Base-by-base conservation (phyloP, 2,797 vertebrate species). In the Coranthus polyacanthus region DNA sequence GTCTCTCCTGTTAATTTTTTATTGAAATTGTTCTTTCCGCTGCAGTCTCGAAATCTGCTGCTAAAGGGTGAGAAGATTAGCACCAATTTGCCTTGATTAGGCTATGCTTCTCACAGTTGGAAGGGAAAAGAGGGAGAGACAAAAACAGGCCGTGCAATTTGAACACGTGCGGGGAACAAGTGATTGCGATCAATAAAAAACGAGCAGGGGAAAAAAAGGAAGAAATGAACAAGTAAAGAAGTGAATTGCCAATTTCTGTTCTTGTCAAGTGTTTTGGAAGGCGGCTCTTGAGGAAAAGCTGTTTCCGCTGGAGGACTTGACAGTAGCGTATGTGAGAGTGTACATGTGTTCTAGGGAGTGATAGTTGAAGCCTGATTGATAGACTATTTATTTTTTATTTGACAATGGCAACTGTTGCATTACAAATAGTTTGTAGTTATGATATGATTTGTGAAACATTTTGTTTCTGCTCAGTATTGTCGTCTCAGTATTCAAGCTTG, bases 241-340 rank as follows among this genome's bases (percentile, higher is more conserved):
- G 85, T 83, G 58, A 87, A 88, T 87, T 88, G 81, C 70, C 76
- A 84, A 87, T 86, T 91, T 86, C 68, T 78, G 77, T 71, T 87
- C 58, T 56, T 74, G 78, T 87, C 75, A 81, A 87, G 82, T 85
- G 82, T 68, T 79, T 74, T 81, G 65, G 83, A 83, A 89, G 67
- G 64, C 81, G 69, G 71, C 83, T 86, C 83, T 88, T 74, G 67
- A 88, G 68, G 54, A 82, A 85, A 88, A 89, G 76, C 76, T 87
- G 72, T 86, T 88, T 86, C 79, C 52, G 58, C 61, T 66, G 52
- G 81, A 82, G 75, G 58, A 71, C 68, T 72, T 47, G 55, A 67
- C 54, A 60, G 51, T 41, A 60, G 22, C 12, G 15, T 5, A 42
- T 18, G 34, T 44, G 51, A 58, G 53, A 38, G 47, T 42, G 18